Percentiles rank a stretch among this genome's conserved stretches.
Conservation (phyloP, 2,888 invertebrate species). For the Pandemis cinnamomeana region DNA sequence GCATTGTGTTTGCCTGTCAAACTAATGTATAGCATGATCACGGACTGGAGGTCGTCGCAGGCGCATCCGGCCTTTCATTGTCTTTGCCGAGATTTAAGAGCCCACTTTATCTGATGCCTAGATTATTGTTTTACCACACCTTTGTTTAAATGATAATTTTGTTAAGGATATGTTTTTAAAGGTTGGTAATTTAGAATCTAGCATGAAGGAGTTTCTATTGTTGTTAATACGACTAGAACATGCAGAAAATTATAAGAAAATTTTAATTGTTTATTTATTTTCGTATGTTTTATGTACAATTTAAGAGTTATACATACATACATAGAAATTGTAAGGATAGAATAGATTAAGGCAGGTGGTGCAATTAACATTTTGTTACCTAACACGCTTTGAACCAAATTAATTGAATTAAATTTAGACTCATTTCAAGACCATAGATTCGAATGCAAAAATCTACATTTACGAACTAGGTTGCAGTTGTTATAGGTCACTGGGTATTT, state of each 20-base stretch:
- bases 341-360: too few relatives aligned
- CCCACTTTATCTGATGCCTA: conserved; percentile 55
- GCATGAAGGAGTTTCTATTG: too few relatives aligned
- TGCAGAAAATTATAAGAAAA: too few relatives aligned
- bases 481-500: neutral
- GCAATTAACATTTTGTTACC: too few relatives aligned
- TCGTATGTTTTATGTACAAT: too few relatives aligned
- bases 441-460: neutral
- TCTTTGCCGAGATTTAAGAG: conserved; percentile 59
- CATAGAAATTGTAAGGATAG: too few relatives aligned
- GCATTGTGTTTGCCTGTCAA: conserved; percentile 41
- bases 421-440: too few relatives aligned
- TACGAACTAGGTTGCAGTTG: neutral
- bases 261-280: too few relatives aligned
- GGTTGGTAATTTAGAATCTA: neutral
- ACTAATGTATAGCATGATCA: conserved; percentile 45
- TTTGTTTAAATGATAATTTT: conserved; percentile 52
- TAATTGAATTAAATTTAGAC: too few relatives aligned
- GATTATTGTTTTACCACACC: conserved; percentile 52
- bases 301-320: too few relatives aligned
- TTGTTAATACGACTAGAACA: too few relatives aligned
- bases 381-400: too few relatives aligned
- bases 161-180: neutral
- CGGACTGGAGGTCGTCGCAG: conserved; percentile 60
- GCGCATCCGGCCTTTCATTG: conserved; percentile 69